Evolutionary conservation across 2,113 vertebrate species (phyloP).

Genomic region (Blennius ocellaris): DNA sequence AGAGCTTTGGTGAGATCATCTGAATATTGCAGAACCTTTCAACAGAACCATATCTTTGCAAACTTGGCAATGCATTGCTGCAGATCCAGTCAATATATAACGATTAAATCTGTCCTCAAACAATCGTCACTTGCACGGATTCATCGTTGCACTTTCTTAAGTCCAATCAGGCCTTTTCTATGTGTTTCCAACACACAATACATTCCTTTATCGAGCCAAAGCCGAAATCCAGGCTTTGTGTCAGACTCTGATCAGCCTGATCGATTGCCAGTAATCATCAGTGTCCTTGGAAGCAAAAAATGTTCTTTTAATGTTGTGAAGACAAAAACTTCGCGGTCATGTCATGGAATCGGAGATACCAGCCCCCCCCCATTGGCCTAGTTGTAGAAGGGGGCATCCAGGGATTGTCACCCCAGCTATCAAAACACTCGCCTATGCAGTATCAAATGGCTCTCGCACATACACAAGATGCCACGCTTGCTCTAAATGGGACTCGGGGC

Average conservation of each 20-base stretch:
- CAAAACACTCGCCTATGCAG: conserved; percentile 8
- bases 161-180: too few species aligned
- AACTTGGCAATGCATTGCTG: neutral
- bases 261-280: neutral
- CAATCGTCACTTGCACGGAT: neutral
- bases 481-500: conserved; percentile 24
- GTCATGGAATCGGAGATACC: neutral
- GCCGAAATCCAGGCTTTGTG: neutral
- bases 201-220: neutral
- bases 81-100: too few species aligned
- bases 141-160: too few species aligned
- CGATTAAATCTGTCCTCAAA: neutral
- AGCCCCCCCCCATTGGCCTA: neutral
- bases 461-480: conserved; percentile 22
- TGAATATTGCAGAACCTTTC: neutral
- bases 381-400: neutral
- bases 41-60: neutral
- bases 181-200: neutral
- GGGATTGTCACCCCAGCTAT: conserved; percentile 37
- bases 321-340: neutral
- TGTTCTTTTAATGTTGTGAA: neutral
- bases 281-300: neutral
- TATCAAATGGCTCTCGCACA: conserved; percentile 30
- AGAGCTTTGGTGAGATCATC: neutral
- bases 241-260: neutral